These are phyloP conservation scores for Onthophagus taurus DNA, from an alignment of 1,140 invertebrate species.

Conservation along the genomic window DNA sequence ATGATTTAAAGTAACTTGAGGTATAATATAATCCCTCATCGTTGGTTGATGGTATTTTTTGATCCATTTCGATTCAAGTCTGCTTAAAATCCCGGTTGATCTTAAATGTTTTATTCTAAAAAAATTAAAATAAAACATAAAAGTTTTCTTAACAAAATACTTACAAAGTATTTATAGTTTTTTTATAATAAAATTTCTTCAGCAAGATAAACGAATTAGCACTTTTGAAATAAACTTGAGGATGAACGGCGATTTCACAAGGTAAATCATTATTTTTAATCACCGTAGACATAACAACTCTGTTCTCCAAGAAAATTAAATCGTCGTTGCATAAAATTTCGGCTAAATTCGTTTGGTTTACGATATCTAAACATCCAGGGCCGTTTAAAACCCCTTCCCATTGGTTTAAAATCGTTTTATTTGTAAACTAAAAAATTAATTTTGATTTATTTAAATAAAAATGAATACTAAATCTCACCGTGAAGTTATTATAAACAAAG, in stretches of 20 bases:
- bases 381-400: slow-evolving; percentile 28
- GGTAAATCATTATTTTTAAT: slow-evolving; percentile 17
- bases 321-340: slow-evolving; percentile 25
- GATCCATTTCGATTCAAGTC: slow-evolving; percentile 28
- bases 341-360: slow-evolving; percentile 21
- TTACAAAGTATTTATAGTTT: slow-evolving; percentile 24
- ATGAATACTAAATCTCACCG: slow-evolving; percentile 18
- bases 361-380: slow-evolving; percentile 23
- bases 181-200: slow-evolving; percentile 20
- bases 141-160: slow-evolving; percentile 1
- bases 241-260: slow-evolving; percentile 19
- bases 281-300: slow-evolving; percentile 24
- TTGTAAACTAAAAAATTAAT: slow-evolving; percentile 20
- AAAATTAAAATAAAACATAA: slow-evolving; percentile 7
- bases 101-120: slow-evolving; percentile 25
- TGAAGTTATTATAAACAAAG: slow-evolving; percentile 32
- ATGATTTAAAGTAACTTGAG: slow-evolving; percentile 28
- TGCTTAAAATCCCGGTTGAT: slow-evolving; percentile 23
- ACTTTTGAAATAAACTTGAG: slow-evolving; percentile 21
- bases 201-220: slow-evolving; percentile 24
- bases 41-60: slow-evolving; percentile 11
- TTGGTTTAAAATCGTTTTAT: slow-evolving; percentile 19
- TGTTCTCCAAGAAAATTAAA: slow-evolving; percentile 28
- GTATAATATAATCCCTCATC: slow-evolving; percentile 7
- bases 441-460: slow-evolving; percentile 12